Evolutionary conservation across 2,797 vertebrate species (phyloP).

Genomic region (Psittacula echo): DNA sequence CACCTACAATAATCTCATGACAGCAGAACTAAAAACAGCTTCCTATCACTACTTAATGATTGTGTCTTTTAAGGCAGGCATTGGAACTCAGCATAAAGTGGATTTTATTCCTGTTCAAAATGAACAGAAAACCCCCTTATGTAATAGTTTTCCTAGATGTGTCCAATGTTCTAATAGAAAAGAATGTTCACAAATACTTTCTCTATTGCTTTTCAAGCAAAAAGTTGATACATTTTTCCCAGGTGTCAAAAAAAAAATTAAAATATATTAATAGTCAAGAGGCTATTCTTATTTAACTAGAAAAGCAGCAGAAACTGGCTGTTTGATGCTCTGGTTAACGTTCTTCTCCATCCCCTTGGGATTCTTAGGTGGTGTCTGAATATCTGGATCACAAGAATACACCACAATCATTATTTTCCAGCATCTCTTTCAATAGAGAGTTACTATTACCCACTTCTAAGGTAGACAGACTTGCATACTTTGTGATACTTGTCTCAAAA

Average conservation of each 20-base stretch:
- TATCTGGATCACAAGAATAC: neutral
- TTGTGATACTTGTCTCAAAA: neutral
- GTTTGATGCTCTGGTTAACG: neutral
- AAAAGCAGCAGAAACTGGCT: neutral
- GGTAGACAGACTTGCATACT: neutral
- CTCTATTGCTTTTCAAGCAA: neutral
- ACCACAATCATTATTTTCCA: neutral
- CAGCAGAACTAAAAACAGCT: neutral
- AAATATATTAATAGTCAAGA: neutral
- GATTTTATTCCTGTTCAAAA: constrained; percentile 3
- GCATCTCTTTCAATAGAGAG: neutral
- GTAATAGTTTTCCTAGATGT: neutral
- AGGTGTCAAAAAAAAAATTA: neutral
- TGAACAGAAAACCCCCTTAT: neutral
- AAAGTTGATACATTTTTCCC: neutral
- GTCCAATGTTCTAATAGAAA: neutral
- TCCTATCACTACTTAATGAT: neutral
- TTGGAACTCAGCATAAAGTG: neutral
- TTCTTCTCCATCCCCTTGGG: neutral
- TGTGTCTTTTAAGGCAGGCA: neutral
- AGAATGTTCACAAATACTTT: neutral
- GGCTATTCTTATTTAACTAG: neutral
- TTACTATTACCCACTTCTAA: neutral
- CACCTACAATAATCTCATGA: neutral
- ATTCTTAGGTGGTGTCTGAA: neutral